Base-by-base conservation (phyloP, 2,797 vertebrate genomes). In the Threskiornis aethiopicus region DNA sequence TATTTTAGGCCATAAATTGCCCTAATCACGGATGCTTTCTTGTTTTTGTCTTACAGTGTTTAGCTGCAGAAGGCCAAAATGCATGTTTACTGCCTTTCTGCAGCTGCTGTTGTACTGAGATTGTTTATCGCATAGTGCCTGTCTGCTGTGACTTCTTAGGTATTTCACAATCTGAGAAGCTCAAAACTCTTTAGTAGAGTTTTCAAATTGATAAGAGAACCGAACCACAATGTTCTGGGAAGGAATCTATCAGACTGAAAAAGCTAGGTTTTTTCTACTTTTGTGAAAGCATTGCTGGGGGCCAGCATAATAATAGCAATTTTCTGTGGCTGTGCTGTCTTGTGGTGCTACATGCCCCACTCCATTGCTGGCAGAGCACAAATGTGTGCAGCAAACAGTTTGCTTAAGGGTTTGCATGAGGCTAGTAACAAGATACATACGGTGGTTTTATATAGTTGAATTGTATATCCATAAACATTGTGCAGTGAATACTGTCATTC, bases 121-220 rank as follows among this genome's bases (percentile, higher is more conserved):
- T 94, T 97, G 95, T 97, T 97, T 97, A 96, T 96, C 86, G 88
- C 84, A 39, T 59, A 90, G 87, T 84, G 94, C 87, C 92, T 96
- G 90, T 87, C 94, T 96, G 87, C 81, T 69, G 61, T 88, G 94
- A 81, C 91, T 96, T 93, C 91, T 89, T 82, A 94, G 87, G 85
- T 93, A 96, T 97, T 97, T 96, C 96, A 96, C 96, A 98, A 97
- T 95, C 96, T 77, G 69, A 93, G 77, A 85, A 90, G 76, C 93
- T 84, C 66, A 81, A 89, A 93, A 84, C 73, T 67, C 89, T 58
- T 61, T 18, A 75, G 39, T 6, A 90, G 82, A 66, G 67, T 89
- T 90, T 93, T 89, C 80, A 89, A 59, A 84, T 54, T 93, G 91
- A 97, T 97, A 98, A 97, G 91, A 91, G 87, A 94, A 80, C 84